Conservation (phyloP, 2,113 vertebrate species). For the Nanorana parkeri region DNA sequence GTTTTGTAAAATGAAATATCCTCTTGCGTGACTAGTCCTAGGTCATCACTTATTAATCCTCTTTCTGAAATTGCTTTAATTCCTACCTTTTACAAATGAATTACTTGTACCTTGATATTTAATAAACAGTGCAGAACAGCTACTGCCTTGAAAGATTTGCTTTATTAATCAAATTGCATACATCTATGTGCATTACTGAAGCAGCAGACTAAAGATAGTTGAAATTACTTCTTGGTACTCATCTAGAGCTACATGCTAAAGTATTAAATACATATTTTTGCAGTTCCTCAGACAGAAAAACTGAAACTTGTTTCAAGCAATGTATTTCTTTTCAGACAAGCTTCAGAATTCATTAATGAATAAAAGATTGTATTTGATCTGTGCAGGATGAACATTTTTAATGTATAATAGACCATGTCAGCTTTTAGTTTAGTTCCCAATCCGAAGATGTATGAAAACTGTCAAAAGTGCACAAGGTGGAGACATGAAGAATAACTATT, state of each 20-base stretch:
- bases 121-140: constrained; percentile 8
- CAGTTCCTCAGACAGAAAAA: constrained; percentile 7
- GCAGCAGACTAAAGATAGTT: neutral
- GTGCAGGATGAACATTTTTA: constrained; percentile 33
- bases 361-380: constrained; percentile 33
- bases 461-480: constrained; percentile 25
- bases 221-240: neutral
- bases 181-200: neutral
- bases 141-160: neutral
- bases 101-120: constrained; percentile 15
- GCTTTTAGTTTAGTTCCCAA: constrained; percentile 19
- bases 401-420: constrained; percentile 38
- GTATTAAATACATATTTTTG: constrained; percentile 10
- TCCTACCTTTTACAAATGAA: constrained; percentile 21
- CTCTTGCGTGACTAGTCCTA: neutral
- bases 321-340: constrained; percentile 38
- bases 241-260: neutral
- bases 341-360: constrained; percentile 36
- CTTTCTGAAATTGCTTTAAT: neutral
- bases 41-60: neutral
- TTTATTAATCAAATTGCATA: constrained; percentile 32
- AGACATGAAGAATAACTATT: constrained; percentile 30
- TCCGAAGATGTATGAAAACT: constrained; percentile 42
- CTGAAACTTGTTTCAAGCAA: constrained; percentile 23
- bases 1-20: neutral